Percentiles rank a stretch among this genome's conserved stretches.
phyloP scores from a whole-genome alignment of 2,113 vertebrate genomes.

The Paradisaea rubra region DNA sequence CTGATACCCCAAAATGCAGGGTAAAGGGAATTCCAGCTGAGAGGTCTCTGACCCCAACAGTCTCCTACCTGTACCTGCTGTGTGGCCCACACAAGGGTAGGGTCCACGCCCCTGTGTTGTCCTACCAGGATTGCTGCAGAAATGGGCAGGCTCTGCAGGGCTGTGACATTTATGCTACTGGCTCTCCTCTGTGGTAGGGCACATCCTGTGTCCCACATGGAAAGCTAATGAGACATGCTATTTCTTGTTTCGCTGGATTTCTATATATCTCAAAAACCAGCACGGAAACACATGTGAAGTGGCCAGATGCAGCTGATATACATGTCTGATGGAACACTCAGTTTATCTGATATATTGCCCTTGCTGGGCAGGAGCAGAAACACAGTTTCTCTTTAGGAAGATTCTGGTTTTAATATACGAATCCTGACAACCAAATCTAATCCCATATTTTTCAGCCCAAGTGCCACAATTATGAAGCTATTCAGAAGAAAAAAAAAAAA shows the following conservation, averaged over 20 bases:
- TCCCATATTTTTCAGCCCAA: not conserved
- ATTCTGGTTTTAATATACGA: not conserved
- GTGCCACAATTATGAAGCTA: not conserved
- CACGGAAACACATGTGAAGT: not conserved
- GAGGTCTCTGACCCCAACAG: not conserved
- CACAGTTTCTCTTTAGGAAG: not conserved
- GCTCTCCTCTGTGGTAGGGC: not conserved
- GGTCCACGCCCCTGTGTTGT: accelerated
- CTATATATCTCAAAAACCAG: not conserved
- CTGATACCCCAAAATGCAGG: not conserved
- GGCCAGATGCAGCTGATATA: not conserved
- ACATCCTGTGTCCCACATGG: accelerated
- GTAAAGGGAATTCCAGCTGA: not conserved
- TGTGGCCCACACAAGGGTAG: not conserved
- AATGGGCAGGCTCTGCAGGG: not conserved
- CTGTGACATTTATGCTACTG: not conserved
- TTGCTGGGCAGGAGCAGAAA: not conserved
- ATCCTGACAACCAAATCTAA: not conserved
- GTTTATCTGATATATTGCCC: not conserved
- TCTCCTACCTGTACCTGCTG: not conserved
- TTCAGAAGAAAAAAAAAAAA: not conserved
- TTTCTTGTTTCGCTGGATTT: not conserved
- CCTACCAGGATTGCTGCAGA: not conserved
- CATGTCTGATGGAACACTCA: accelerated
- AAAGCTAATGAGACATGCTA: not conserved